Conservation (phyloP, 2,888 invertebrate genomes). For the Mycogona germanica region DNA sequence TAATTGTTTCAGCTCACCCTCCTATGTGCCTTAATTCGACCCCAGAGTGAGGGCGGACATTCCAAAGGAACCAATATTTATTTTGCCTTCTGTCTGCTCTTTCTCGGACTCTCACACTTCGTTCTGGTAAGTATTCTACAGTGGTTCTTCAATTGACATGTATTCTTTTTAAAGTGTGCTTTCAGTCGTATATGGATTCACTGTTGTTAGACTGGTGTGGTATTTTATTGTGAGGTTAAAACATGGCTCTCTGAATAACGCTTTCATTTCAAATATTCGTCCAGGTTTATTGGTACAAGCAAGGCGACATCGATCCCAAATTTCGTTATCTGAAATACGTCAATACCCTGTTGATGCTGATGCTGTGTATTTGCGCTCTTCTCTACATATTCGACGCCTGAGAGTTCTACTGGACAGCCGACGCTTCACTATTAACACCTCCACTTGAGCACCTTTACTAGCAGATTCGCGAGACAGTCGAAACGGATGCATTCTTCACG, state of each 20-base stretch:
- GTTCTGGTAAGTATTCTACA: conserved; percentile 31
- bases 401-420: too few species aligned
- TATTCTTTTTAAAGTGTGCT: too few species aligned
- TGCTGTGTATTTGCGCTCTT: conserved; percentile 35
- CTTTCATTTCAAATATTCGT: conserved; percentile 19
- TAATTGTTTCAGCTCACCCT: conserved; percentile 12
- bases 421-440: too few species aligned
- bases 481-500: too few species aligned
- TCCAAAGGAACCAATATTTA: conserved; percentile 31
- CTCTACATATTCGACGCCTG: conserved; percentile 29
- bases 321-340: conserved; percentile 36
- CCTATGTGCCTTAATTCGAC: conserved; percentile 11
- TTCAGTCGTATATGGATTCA: too few species aligned
- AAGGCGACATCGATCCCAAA: conserved; percentile 37
- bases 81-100: conserved; percentile 33
- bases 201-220: too few species aligned
- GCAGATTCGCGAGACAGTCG: too few species aligned
- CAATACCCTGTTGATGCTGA: conserved; percentile 35
- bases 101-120: conserved; percentile 33
- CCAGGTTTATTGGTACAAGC: conserved; percentile 37
- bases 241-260: conserved; percentile 9
- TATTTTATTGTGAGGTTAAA: background rate
- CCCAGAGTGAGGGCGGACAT: background rate
- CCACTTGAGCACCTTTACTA: too few species aligned
- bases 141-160: too few species aligned